Percentiles rank a stretch among this genome's conserved stretches.
phyloP scores from a whole-genome alignment of 2,113 vertebrate species.

The Bostrychus sinensis region DNA sequence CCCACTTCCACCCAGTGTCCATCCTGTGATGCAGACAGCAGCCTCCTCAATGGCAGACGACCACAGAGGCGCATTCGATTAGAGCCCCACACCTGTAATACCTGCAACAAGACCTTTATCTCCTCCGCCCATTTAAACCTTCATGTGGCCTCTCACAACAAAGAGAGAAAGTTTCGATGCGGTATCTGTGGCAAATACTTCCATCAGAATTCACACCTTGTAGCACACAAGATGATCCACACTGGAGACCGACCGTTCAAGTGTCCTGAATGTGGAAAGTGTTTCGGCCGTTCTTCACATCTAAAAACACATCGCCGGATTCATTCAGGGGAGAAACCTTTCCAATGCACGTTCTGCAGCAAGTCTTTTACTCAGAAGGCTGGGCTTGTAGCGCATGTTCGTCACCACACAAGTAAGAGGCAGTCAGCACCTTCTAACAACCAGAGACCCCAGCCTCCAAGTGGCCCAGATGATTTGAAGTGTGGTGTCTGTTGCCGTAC shows the following conservation, averaged over 20 bases:
- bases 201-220: slow-evolving; percentile 76
- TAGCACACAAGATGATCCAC: slow-evolving; percentile 79
- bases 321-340: slow-evolving; percentile 83
- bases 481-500: slow-evolving; percentile 75
- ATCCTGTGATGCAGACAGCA: slow-evolving; percentile 45
- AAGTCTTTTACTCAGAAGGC: slow-evolving; percentile 77
- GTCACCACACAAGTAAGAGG: slow-evolving; percentile 60
- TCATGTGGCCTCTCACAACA: slow-evolving; percentile 74
- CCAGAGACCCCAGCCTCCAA: slow-evolving; percentile 56
- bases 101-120: slow-evolving; percentile 79
- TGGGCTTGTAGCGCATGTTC: slow-evolving; percentile 70
- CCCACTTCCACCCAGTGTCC: slow-evolving; percentile 51
- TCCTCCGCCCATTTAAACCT: slow-evolving; percentile 74
- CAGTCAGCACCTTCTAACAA: background rate
- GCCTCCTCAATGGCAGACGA: slow-evolving; percentile 39
- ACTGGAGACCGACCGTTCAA: slow-evolving; percentile 79
- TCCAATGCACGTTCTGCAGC: slow-evolving; percentile 73
- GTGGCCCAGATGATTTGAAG: slow-evolving; percentile 47
- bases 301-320: slow-evolving; percentile 80
- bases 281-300: slow-evolving; percentile 78
- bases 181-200: slow-evolving; percentile 76
- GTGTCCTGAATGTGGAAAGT: slow-evolving; percentile 79
- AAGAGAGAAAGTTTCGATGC: slow-evolving; percentile 74
- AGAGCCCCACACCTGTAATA: slow-evolving; percentile 70
- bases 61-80: slow-evolving; percentile 59